phyloP scores from a whole-genome alignment of 2,888 invertebrate genomes.

The Dione juno region DNA sequence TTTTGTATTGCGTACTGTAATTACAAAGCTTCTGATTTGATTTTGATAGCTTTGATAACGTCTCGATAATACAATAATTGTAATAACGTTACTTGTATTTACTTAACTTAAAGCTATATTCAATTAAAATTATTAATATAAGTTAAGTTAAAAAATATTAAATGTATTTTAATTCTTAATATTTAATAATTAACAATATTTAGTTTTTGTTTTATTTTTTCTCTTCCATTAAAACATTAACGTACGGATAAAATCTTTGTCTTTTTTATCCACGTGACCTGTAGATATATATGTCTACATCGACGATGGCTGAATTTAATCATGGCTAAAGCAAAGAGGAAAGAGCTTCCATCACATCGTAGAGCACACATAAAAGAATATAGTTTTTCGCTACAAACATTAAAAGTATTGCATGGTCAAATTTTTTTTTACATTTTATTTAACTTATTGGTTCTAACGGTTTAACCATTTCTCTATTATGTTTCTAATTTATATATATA shows the following conservation, averaged over 20 bases:
- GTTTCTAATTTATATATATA: not conserved
- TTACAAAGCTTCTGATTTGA: no score
- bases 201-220: not conserved
- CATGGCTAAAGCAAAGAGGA: slow-evolving; percentile 17
- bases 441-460: not conserved
- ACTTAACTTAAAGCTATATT: no score
- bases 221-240: not conserved
- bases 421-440: not conserved
- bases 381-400: slow-evolving; percentile 10
- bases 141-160: no score
- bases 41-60: no score
- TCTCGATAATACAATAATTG: no score
- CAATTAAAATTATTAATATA: no score
- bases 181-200: not conserved
- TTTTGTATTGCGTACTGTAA: no score
- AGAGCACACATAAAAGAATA: not conserved
- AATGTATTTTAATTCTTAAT: no score
- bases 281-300: not conserved
- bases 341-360: not conserved
- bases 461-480: not conserved
- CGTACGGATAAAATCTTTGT: not conserved
- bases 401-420: slow-evolving; percentile 15
- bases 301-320: slow-evolving; percentile 16
- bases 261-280: slow-evolving; percentile 10
- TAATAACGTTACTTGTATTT: no score